These are phyloP conservation scores for Nephila pilipes DNA, from an alignment of 1,140 invertebrate species.

Conservation along the genomic window DNA sequence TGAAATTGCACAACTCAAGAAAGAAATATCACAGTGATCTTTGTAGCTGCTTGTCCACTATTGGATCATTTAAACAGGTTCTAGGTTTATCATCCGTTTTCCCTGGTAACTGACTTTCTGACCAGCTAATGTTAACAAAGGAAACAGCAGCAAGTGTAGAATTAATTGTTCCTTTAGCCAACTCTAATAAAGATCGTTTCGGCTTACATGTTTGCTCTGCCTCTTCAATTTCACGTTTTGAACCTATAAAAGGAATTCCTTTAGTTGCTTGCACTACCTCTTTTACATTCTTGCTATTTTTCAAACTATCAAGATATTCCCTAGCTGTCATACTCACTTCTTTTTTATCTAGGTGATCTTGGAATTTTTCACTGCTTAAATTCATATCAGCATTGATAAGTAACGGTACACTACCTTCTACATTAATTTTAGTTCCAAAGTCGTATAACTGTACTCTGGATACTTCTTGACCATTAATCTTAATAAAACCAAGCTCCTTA, in stretches of 20 bases:
- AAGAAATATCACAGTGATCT: too few relatives aligned
- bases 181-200: conserved; percentile 61
- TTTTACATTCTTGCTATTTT: conserved; percentile 54
- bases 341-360: conserved; percentile 66
- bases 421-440: conserved; percentile 71
- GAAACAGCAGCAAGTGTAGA: not conserved
- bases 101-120: conserved; percentile 55
- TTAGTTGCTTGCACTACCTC: conserved; percentile 66
- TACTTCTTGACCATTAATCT: conserved; percentile 58
- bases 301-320: conserved; percentile 73
- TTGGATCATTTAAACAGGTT: too few relatives aligned
- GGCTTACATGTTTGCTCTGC: conserved; percentile 66
- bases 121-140: conserved; percentile 30
- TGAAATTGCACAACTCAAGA: too few relatives aligned
- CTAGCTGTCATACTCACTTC: conserved; percentile 70
- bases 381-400: conserved; percentile 71
- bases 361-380: conserved; percentile 69
- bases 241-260: conserved; percentile 64
- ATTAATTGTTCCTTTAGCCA: conserved; percentile 61
- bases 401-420: conserved; percentile 53
- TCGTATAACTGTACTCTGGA: conserved; percentile 67
- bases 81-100: conserved; percentile 51
- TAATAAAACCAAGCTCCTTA: conserved; percentile 68
- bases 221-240: conserved; percentile 61
- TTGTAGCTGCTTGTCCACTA: too few relatives aligned